Evolutionary conservation across 2,113 vertebrate species (phyloP), one percentile per base, ranked within the genome.

Genomic region (Peromyscus leucopus): DNA sequence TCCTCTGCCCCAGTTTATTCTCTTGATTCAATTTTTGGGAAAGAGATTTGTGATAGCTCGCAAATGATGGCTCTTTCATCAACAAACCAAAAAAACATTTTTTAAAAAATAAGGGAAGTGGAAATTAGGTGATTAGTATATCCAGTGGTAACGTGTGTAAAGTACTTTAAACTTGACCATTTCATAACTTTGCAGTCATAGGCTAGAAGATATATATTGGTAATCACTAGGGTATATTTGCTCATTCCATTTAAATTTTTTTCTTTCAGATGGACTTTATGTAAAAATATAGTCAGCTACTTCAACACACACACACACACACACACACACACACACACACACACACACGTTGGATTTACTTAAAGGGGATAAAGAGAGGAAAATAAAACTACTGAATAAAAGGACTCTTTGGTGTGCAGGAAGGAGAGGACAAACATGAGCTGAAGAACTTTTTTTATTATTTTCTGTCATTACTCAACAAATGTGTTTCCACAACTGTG

Each of bases 21-120:
- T 93, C 61, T 80, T 72, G 85, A 89, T 82, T 96, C 19, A n/a
- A 46, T n/a, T 94, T 21, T 21, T 6, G 75, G 85, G 59, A 89
- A 33, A 96, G 24, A 55, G 69, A 55, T 15, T 67, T 96, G 26
- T 87, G 61, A 92, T 89, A 71, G 19, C 2, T 82, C 39, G 31
- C 7, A 51, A 55, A 16, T 48, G 36, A 69, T 78, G 39, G 9
- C 22, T 82, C 83, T 85, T 55, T 39, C n/a, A 63, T 91, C 46
- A 94, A 24, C 89, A 89, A 95, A 72, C 17, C 24, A 82, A 90
- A 28, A 28, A 75, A 28, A 21, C 17, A 89, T 33, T 65, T 39
- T 19, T 42, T 39, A 69, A 42, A 90, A 67, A 59, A 1, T 51
- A 90, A 19, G 13, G 24, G 13, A 16, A 63, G 16, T 42, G 11